Evolutionary conservation across 2,888 invertebrate genomes (phyloP).

Genomic region (Lasioglossum morio): DNA sequence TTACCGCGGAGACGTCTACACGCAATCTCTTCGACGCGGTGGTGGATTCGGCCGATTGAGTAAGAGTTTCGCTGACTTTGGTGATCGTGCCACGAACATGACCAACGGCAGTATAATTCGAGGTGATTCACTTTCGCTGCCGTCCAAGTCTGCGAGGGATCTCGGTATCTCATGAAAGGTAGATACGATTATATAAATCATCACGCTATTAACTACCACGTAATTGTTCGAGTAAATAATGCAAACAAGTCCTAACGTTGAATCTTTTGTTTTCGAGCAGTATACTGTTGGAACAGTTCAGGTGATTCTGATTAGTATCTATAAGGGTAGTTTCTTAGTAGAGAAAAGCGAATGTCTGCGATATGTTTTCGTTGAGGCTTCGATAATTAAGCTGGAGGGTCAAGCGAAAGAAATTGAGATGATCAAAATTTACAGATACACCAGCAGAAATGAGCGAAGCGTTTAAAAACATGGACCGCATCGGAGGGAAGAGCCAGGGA

Average conservation of each 20-base stretch:
- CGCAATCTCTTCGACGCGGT: constrained; percentile 28
- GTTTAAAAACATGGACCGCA: neutral
- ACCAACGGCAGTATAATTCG: neutral
- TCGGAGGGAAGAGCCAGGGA: constrained; percentile 14
- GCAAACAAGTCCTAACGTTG: neutral
- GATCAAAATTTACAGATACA: constrained; percentile 32
- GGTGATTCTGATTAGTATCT: neutral
- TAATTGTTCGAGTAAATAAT: neutral
- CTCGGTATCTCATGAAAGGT: neutral
- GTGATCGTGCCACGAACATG: constrained; percentile 21
- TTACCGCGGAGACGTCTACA: constrained; percentile 30
- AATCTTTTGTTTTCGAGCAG: neutral
- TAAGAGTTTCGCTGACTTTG: constrained; percentile 19
- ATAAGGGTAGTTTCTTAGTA: neutral
- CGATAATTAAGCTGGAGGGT: neutral
- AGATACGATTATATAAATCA: neutral
- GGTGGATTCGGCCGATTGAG: constrained; percentile 23
- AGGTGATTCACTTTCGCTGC: constrained; percentile 34
- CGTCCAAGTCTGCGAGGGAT: neutral
- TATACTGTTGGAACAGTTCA: neutral
- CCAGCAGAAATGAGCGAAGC: neutral
- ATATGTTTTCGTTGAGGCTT: neutral
- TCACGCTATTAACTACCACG: no score
- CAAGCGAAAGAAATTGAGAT: neutral
- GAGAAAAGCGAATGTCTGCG: neutral